A percentile compares a stretch with the other conserved stretches of the same genome.
phyloP scores from a whole-genome alignment of 1,140 invertebrate species.

The Hylaeus volcanicus region DNA sequence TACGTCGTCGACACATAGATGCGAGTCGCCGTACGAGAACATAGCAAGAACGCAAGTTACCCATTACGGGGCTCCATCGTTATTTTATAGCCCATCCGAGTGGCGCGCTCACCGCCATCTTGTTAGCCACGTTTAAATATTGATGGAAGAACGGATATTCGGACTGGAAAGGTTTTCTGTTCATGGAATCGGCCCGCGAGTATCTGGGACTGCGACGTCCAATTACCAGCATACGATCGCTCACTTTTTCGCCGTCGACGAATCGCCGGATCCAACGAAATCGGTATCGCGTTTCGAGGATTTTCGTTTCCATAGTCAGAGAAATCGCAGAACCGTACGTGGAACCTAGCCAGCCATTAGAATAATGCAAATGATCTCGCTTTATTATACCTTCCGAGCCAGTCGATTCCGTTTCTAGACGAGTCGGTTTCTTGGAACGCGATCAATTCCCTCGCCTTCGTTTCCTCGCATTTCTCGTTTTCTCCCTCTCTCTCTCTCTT shows the following conservation, averaged over 20 bases:
- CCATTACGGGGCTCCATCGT: slow-evolving; percentile 48
- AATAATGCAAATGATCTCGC: slow-evolving; percentile 7
- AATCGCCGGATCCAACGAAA: too few species aligned
- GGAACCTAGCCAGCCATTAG: slow-evolving; percentile 10
- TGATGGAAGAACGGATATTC: slow-evolving; percentile 72
- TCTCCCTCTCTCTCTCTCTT: not conserved
- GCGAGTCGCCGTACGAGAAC: slow-evolving; percentile 16
- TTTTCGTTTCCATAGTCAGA: not conserved
- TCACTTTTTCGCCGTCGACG: not conserved
- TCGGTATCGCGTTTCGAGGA: not conserved
- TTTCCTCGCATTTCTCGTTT: not conserved
- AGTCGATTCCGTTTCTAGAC: not conserved
- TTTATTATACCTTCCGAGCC: slow-evolving; percentile 5
- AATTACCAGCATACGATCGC: slow-evolving; percentile 16
- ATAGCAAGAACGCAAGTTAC: slow-evolving; percentile 50
- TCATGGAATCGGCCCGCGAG: slow-evolving; percentile 52
- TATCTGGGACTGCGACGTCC: slow-evolving; percentile 50
- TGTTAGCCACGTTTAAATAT: slow-evolving; percentile 74
- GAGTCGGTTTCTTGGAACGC: not conserved
- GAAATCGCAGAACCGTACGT: not conserved
- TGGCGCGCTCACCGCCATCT: slow-evolving; percentile 69
- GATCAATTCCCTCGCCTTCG: not conserved
- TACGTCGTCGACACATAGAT: slow-evolving; percentile 10
- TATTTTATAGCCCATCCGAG: slow-evolving; percentile 67
- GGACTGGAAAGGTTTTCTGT: slow-evolving; percentile 33